Percentiles rank a stretch among this genome's conserved stretches.
Conservation (phyloP, 2,113 vertebrate species). For the Podiceps cristatus region DNA sequence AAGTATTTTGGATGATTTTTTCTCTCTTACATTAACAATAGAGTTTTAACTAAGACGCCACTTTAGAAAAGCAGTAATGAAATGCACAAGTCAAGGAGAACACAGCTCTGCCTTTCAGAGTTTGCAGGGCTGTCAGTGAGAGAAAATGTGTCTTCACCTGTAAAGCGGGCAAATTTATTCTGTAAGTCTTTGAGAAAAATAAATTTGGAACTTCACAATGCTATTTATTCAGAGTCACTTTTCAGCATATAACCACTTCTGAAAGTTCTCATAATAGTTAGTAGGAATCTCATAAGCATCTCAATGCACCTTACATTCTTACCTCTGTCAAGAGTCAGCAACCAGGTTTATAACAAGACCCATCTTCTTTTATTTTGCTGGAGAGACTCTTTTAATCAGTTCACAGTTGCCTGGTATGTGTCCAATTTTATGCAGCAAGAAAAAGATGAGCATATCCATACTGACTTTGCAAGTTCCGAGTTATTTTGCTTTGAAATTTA, state of each 20-base stretch:
- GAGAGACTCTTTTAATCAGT: constrained; percentile 57
- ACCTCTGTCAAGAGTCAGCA: constrained; percentile 43
- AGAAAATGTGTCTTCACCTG: background rate
- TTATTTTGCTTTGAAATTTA: constrained; percentile 54
- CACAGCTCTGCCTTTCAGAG: constrained; percentile 13
- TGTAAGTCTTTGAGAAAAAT: constrained; percentile 48
- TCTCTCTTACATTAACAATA: background rate
- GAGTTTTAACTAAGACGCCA: background rate
- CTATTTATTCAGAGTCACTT: constrained; percentile 47
- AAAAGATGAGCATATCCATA: constrained; percentile 22
- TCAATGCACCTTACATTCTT: constrained; percentile 27
- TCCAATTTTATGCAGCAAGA: constrained; percentile 55
- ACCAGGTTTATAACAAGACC: constrained; percentile 31
- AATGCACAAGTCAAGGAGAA: background rate
- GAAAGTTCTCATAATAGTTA: constrained; percentile 26
- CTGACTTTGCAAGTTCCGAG: constrained; percentile 23
- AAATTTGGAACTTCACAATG: constrained; percentile 24
- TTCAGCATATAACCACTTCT: background rate
- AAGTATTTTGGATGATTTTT: background rate
- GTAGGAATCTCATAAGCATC: constrained; percentile 53
- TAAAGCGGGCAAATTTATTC: constrained; percentile 42
- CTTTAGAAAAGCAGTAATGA: constrained; percentile 2
- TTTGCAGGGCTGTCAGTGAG: background rate
- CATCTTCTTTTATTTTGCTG: constrained; percentile 43
- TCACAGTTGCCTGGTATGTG: constrained; percentile 7